Evolutionary conservation across 2,113 vertebrate species (phyloP).

Genomic region (Tonatia bakeri): DNA sequence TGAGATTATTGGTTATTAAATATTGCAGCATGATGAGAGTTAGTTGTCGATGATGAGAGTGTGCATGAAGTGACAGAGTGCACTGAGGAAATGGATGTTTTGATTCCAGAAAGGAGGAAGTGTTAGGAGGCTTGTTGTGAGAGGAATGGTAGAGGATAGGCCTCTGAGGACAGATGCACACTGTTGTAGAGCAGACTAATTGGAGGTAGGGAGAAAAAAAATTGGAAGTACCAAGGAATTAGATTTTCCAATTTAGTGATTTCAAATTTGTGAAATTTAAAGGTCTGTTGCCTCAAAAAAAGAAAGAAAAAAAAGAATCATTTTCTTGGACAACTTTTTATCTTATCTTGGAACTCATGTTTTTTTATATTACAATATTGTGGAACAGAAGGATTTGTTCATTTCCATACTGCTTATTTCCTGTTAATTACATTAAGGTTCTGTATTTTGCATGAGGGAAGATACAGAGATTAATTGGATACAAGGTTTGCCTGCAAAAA

Average conservation of each 20-base stretch:
- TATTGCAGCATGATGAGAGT: neutral
- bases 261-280: neutral
- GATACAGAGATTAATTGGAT: neutral
- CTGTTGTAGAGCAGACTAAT: neutral
- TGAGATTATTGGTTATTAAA: neutral
- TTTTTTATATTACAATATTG: neutral
- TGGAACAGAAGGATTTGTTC: neutral
- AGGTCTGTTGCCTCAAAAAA: neutral
- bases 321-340: neutral
- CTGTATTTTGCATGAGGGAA: neutral
- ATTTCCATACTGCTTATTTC: neutral
- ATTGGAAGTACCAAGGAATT: neutral
- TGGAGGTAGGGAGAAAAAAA: neutral
- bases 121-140: neutral
- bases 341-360: neutral
- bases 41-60: neutral
- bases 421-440: neutral
- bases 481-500: neutral
- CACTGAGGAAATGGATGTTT: neutral
- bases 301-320: neutral
- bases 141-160: neutral
- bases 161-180: neutral
- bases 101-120: neutral
- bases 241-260: neutral
- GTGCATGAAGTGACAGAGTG: neutral